Base-by-base conservation (phyloP, 2,888 invertebrate genomes). In the Spicauda simplicius region DNA sequence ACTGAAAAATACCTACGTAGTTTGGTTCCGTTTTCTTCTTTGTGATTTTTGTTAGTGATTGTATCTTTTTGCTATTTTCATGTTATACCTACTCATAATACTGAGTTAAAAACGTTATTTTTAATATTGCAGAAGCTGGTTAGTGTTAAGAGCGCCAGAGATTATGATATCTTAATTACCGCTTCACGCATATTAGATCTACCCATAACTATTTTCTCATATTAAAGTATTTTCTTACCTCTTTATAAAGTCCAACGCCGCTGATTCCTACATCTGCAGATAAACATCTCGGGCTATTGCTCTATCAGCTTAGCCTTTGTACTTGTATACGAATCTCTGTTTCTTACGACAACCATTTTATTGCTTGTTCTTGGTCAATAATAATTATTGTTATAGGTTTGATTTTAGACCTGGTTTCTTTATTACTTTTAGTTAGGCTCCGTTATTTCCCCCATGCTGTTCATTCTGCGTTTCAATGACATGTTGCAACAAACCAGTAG, bases 261-360 rank as follows among this genome's bases (percentile, higher is more conserved):
- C 25, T 48, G 59, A 59, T 48, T 48, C 16, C 48, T 45, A 59
- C 25, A 16, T 25, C 30, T 25, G 20, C 19, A 59, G 48, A 48
- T 59, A 59, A 59, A 59, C 59, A 59, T 59, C 59, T 59, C 59
- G 30, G 59, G 59, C 16, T 59, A 48, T 59, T 48, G 59, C 59
- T 25, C 59, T 59, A 48, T 48, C 25, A 59, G 25, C 59, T 48
- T 12, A 33, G 33, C 19, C 58, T 58, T 58, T 58, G 58, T 59
- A 48, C 25, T 59, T 48, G 59, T 25, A 20, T 33, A 48, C 48
- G 30, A 59, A 59, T 48, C 59, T 33, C 33, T 59, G 59, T 59
- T 48, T 59, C 59, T 59, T 59, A 48, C 48, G 25, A 48, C 48
- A 14, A 59, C 10, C n/a, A 30, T 59, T 59, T 58, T 59, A 33